Base-by-base conservation (phyloP, 1,140 invertebrate genomes). In the Dryas iulia region DNA sequence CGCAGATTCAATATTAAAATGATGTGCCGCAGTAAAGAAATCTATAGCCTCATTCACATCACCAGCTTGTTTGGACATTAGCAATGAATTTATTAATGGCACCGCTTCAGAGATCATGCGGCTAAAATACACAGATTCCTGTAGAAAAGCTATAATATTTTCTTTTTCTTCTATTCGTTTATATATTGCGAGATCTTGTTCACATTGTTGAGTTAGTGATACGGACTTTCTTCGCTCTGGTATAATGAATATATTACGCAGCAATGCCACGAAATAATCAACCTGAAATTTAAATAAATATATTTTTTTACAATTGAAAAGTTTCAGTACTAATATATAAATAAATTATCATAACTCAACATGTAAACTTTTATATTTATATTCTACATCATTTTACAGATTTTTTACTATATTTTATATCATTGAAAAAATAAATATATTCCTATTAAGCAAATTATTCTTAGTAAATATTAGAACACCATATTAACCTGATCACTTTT, bases 31-130 rank as follows among this genome's bases (percentile, higher is more conserved):
- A 0, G 96, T 96, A 71, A 98, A 96, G 81, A 98, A 96, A 58
- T 96, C 94, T 47, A 98, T 95, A 0, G 97, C 95, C 90, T 98
- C 97, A 33, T 95, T 93, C 0, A 97, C 95, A 86, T 98, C 97
- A 0, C 95, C 93, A 0, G 94, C 92, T 67, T 94, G 95, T 75
- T 95, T 94, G 0, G 97, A 97, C 73, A 95, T 94, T 1, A 98
- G 89, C 73, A 97, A 87, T 11, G 95, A 92, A 74, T 95, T 94
- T 11, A 96, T 93, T 5, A 95, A 76, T 0, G 96, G 96, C 54
- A 97, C 93, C 0, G 95, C 94, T 59, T 93, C 92, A 54, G 96
- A 94, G 4, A 97, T 89, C 71, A 95, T 92, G 39, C 92, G 89
- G 0, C 95, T 93, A 86, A 97, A 97, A 33, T 93, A 91, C 0